Conservation (phyloP, 1,140 invertebrate species). For the Drosophila subpulchrella region DNA sequence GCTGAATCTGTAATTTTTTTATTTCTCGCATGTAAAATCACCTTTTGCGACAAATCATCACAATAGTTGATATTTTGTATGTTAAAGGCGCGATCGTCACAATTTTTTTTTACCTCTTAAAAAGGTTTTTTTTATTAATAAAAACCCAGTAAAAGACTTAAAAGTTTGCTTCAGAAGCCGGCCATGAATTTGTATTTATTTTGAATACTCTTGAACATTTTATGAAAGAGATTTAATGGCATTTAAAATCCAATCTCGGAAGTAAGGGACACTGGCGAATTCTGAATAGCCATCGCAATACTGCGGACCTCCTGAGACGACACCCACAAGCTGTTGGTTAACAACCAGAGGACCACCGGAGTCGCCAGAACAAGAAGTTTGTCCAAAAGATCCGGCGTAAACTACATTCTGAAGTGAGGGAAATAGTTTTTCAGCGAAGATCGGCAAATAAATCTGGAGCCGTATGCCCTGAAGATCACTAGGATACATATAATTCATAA, state of each 20-base stretch:
- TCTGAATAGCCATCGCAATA: not conserved
- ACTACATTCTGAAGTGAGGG: not conserved
- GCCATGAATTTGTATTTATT: not conserved
- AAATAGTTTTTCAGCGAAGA: too few relatives aligned
- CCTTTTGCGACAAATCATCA: too few relatives aligned
- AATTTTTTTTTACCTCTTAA: too few relatives aligned
- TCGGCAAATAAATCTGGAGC: not conserved
- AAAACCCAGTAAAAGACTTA: not conserved
- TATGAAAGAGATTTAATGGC: not conserved
- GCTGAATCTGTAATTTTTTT: too few relatives aligned
- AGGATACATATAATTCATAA: not conserved
- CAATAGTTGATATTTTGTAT: too few relatives aligned
- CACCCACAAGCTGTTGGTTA: not conserved
- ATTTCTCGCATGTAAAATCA: too few relatives aligned
- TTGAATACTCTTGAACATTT: not conserved
- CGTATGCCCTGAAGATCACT: not conserved
- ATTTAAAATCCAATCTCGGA: not conserved
- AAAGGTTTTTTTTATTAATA: too few relatives aligned
- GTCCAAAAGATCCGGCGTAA: not conserved
- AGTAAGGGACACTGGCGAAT: not conserved
- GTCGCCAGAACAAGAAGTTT: not conserved
- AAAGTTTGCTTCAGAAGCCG: not conserved
- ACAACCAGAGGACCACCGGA: slow-evolving; percentile 5
- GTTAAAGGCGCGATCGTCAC: too few relatives aligned
- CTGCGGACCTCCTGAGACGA: not conserved